Base-by-base conservation (phyloP, 92 coral and sea anemone genomes). In the Umimayanthus kanabou region DNA sequence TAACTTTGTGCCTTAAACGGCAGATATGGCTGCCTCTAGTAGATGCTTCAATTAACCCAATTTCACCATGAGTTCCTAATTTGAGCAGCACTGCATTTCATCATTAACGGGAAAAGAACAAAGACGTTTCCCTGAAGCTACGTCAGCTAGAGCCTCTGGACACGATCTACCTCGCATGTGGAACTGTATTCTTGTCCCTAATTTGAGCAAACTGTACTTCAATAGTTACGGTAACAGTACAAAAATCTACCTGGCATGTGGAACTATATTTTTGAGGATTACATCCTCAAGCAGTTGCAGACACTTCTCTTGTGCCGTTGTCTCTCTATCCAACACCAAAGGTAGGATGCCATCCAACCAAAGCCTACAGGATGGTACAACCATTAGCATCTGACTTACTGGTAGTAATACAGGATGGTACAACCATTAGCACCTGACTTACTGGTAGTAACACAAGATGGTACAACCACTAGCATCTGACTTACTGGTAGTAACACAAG, bases 221-320 rank as follows among this genome's bases (percentile, higher is more conserved):
- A 33, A 33, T 33, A 33, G 37, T 33, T 33, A 33, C 37, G 37
- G 37, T 33, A 33, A 33, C 37, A 33, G 37, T 33, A 33, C 37
- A 33, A 33, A 33, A 33, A 69, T 79, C 39, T 15, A 92, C 95
- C 90, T 90, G 78, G 91, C 88, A 39, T 92, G 87, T 29, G 92
- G 94, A 18, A 92, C 95, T 79, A 96, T 93, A 76, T 93, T 93
- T 49, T 91, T 88, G 53, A 96, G 94, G 0, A 96, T 92, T 14
- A 95, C 84, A 2, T 96, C 97, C 66, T 96, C 98, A 79, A 96
- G 79, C 16, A 92, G 85, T 42, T 92, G 92, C 79, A 93, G 88
- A 57, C 99, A 95, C 74, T 96, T 96, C 86, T 96, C 99, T 79
- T 96, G 98, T 9, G 99, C 99, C 5, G 99, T 93, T 15, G 99